Evolutionary conservation across 2,113 vertebrate genomes (phyloP), one percentile per base, ranked within the genome.

Genomic region (Sylvia atricapilla): DNA sequence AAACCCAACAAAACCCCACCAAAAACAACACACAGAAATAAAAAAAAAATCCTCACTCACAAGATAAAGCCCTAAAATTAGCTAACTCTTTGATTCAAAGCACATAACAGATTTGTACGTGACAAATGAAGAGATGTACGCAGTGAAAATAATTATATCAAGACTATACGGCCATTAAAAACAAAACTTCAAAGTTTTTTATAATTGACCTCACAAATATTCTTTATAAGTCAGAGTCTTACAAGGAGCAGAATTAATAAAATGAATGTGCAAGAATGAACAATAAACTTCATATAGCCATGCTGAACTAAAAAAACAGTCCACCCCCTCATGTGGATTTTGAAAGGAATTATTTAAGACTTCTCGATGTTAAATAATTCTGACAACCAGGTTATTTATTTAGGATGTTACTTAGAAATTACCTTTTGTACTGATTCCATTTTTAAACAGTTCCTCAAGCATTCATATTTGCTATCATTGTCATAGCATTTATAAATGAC

Each of bases 291-390:
- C 7, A 18, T 23, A 23, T 4, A 50, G 5, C 21, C 17, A 55
- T 43, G 13, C 3, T 24, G 10, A 17, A 49, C 22, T 62, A 4
- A 20, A 31, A 44, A 69, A 30, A 46, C 19, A 5, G 18, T 35
- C 3, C 9, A 41, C 1, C 1, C 2, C 2, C 8, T 31, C 13
- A 44, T 30, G 15, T 18, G 13, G 19, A 49, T 70, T 75, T 82
- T 67, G 10, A 82, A 78, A 72, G 28, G 31, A 85, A 63, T 22
- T 82, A 27, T 52, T 66, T 52, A 31, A 46, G 14, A 41, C 5
- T 46, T 75, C 19, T n/a, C 17, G 9, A 16, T 52, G 13, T 24
- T 76, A 86, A 93, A 37, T 18, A 55, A 14, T 80, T 80, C 35
- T 69, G 67, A 50, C 8, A 76, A 75, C 0, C 4, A 60, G 21